Evolutionary conservation across 2,113 vertebrate species (phyloP).

Genomic region (Struthio camelus): DNA sequence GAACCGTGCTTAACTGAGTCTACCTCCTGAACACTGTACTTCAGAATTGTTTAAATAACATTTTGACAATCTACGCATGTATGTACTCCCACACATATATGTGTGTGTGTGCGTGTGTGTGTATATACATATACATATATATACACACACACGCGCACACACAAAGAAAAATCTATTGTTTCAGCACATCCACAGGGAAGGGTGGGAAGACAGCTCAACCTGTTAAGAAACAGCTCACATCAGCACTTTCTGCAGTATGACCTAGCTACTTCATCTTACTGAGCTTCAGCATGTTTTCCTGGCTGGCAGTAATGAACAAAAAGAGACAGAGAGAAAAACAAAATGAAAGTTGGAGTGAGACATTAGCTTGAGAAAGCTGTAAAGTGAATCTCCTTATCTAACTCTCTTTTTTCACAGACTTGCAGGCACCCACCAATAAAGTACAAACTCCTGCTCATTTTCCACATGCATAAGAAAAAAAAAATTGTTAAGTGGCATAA

Average conservation of each 20-base stretch:
- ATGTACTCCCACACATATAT: no score
- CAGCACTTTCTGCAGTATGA: slow-evolving; percentile 41
- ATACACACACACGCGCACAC: no score
- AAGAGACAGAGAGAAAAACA: neutral
- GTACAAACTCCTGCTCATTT: neutral
- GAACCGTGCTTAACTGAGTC: neutral
- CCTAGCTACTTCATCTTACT: slow-evolving; percentile 22
- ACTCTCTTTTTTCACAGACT: neutral
- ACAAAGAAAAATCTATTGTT: neutral
- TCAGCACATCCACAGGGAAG: neutral
- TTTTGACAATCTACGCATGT: neutral
- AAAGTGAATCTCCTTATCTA: neutral
- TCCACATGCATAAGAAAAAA: rapidly evolving
- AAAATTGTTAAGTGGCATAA: neutral
- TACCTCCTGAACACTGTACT: neutral
- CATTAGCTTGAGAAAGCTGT: neutral
- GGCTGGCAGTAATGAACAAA: neutral
- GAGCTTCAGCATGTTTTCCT: neutral
- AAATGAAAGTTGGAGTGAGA: neutral
- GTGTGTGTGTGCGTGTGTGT: no score
- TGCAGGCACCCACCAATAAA: neutral
- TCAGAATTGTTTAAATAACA: neutral
- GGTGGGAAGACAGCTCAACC: neutral
- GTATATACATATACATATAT: no score
- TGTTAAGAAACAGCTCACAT: slow-evolving; percentile 48